Evolutionary conservation across 2,888 invertebrate species (phyloP).

Genomic region (Chalcosyrphus nemorum): DNA sequence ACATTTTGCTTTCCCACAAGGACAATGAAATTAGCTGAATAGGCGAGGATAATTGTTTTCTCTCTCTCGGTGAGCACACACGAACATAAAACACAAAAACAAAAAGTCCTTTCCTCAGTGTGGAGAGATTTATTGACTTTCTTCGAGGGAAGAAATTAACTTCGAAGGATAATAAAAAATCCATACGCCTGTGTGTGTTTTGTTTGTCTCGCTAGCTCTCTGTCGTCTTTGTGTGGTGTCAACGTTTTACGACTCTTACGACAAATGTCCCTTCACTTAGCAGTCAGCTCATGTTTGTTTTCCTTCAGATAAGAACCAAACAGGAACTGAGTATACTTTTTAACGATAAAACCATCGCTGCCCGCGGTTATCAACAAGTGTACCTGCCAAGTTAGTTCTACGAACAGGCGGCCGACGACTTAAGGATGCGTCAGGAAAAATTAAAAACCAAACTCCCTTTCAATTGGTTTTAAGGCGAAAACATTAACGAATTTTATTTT

Average conservation of each 20-base stretch:
- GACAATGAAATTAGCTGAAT: constrained; percentile 71
- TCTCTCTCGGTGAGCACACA: constrained; percentile 13
- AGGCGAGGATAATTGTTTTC: constrained; percentile 68
- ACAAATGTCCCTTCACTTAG: constrained; percentile 46
- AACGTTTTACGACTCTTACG: constrained; percentile 44
- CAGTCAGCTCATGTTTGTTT: constrained; percentile 64
- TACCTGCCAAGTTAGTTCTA: not conserved
- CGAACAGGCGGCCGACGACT: constrained; percentile 3
- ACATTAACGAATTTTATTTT: constrained; percentile 16
- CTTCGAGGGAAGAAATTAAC: constrained; percentile 49
- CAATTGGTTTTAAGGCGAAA: not conserved
- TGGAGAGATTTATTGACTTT: constrained; percentile 58
- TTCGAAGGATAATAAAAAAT: constrained; percentile 35
- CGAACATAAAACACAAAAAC: constrained; percentile 7
- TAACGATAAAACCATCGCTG: not conserved
- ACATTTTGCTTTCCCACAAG: constrained; percentile 63
- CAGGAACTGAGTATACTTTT: not conserved
- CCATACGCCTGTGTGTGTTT: constrained; percentile 5
- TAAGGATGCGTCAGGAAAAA: not conserved
- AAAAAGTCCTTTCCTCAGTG: constrained; percentile 18
- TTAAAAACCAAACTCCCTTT: not conserved
- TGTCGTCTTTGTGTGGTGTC: constrained; percentile 20
- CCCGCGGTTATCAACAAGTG: not conserved
- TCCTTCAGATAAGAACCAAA: constrained; percentile 37
- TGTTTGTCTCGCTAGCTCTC: too few species aligned